These are phyloP conservation scores for Agriotes lineatus DNA, from an alignment of 2,888 invertebrate species.

Conservation along the genomic window DNA sequence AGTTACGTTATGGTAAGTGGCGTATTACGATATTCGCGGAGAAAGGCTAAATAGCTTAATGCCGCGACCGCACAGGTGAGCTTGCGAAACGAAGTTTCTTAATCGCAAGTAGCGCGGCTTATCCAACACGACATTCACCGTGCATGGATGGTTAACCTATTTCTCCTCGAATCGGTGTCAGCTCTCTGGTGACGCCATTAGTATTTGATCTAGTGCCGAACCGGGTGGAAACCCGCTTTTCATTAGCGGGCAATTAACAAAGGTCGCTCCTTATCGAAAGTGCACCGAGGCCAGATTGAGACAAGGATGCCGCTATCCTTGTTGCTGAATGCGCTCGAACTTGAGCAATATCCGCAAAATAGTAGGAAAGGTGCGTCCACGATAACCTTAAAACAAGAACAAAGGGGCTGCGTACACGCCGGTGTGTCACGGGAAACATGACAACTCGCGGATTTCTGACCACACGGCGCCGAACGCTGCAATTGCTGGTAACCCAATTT, in stretches of 20 bases:
- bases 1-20: slow-evolving; percentile 38
- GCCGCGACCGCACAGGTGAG: slow-evolving; percentile 34
- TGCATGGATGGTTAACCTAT: slow-evolving; percentile 25
- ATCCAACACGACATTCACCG: slow-evolving; percentile 19
- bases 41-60: slow-evolving; percentile 32
- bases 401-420: neutral
- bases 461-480: too few species aligned
- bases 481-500: too few species aligned
- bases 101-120: slow-evolving; percentile 22
- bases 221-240: too few species aligned
- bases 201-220: neutral
- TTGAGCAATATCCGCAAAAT: neutral
- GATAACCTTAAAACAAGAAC: neutral
- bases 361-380: neutral
- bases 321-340: neutral
- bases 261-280: slow-evolving; percentile 1
- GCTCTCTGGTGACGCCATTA: neutral
- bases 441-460: too few species aligned
- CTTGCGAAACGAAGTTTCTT: slow-evolving; percentile 39
- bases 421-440: too few species aligned
- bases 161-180: slow-evolving; percentile 4
- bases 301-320: neutral
- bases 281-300: neutral
- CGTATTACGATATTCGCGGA: slow-evolving; percentile 36
- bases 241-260: too few species aligned